Base-by-base conservation (phyloP, 1,140 invertebrate species). In the Polypedilum pembai region DNA sequence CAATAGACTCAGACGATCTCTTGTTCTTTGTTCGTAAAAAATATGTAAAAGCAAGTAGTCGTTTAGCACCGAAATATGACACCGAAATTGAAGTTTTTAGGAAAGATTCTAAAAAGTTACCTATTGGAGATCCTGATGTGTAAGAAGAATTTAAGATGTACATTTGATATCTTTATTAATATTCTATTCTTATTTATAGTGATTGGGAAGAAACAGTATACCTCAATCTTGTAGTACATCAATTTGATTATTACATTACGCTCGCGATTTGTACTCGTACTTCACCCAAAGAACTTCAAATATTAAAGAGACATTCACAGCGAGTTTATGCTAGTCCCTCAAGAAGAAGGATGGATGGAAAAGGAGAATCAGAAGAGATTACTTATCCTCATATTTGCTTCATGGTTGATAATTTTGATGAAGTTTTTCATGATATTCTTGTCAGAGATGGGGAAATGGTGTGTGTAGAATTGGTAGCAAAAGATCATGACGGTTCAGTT, bases 151-250 rank as follows among this genome's bases (percentile, higher is more conserved):
- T 3, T 33, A 5, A 33, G 24, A 33, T 33, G 5, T 33, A 33
- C 24, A 33, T 1, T 33, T 33, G 24, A 33, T 33, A 33, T 3
- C 5, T 33, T 33, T 33, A 33, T 5, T 33, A 33, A 33, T 33
- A 33, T 33, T 33, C 24, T 33, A 33, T 5, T 33, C 5, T 33
- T 3, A 33, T 33, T n/a, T n/a, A 33, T 33, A 33, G 24, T 78
- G 96, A 98, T 85, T 99, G 97, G 97, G 95, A 99, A 84, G 97
- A 99, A 86, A 99, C 97, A 73, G 95, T 99, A 75, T 99, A 98
- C 85, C 86, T 99, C 73, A 99, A 99, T 86, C 86, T 99, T 77
- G 95, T 99, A 77, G 91, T 99, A 79, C 97, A 99, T 85, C 95
- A 98, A 85, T 95, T 99, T 85, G 94, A 98, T 82, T 99, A 98